These are phyloP conservation scores for Cacatua alba DNA, from an alignment of 2,113 vertebrate species.

Conservation along the genomic window DNA sequence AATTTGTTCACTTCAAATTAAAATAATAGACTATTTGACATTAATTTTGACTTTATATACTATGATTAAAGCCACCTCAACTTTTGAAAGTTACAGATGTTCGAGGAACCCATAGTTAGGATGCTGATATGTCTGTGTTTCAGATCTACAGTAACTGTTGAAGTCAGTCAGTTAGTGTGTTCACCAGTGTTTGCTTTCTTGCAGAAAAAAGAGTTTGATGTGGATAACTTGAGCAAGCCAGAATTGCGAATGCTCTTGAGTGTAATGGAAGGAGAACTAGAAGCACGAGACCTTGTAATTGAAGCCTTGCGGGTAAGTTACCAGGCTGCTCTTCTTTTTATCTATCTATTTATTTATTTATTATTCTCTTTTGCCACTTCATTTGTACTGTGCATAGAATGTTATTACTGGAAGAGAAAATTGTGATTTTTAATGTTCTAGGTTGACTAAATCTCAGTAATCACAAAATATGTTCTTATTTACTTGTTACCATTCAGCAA, in stretches of 20 bases:
- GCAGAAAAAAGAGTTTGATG: constrained; percentile 94
- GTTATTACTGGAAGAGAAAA: neutral
- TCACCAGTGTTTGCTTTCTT: constrained; percentile 67
- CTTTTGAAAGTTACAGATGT: neutral
- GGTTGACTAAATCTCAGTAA: neutral
- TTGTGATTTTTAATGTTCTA: neutral
- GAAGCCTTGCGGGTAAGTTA: constrained; percentile 92
- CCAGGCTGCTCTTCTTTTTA: neutral
- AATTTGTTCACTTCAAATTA: neutral
- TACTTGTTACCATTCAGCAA: neutral
- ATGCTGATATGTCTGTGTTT: neutral
- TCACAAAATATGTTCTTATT: neutral
- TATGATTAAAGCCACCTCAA: neutral
- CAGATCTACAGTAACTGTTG: neutral
- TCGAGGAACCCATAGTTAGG: neutral
- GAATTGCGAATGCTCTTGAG: constrained; percentile 94
- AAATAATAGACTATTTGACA: neutral
- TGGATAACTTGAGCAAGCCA: constrained; percentile 94
- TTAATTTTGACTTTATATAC: neutral
- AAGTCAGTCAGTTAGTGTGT: neutral
- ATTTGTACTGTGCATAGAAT: neutral
- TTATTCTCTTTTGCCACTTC: neutral
- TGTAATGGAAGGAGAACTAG: constrained; percentile 96
- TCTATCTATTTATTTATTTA: neutral
- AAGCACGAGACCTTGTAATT: constrained; percentile 96